phyloP scores from a whole-genome alignment of 2,797 vertebrate genomes.

The Semotilus atromaculatus region DNA sequence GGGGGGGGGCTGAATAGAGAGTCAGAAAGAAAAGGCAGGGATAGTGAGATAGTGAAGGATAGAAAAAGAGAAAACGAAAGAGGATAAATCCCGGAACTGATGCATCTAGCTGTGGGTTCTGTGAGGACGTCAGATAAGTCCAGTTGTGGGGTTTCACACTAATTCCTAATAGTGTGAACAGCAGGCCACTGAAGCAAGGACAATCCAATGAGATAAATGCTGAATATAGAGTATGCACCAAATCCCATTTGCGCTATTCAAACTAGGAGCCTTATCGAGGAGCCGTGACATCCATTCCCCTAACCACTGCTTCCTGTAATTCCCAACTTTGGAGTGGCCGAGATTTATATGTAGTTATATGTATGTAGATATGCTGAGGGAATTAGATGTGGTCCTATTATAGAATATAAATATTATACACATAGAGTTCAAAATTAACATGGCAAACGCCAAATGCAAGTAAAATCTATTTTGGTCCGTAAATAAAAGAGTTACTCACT shows the following conservation, averaged over 20 bases:
- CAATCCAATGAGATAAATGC: slow-evolving; percentile 54
- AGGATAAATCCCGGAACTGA: slow-evolving; percentile 52
- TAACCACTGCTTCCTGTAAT: slow-evolving; percentile 34
- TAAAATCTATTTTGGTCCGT: background rate
- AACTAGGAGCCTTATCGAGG: slow-evolving; percentile 28
- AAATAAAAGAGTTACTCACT: background rate
- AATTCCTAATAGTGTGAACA: slow-evolving; percentile 65
- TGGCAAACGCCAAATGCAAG: background rate
- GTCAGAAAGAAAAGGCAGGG: slow-evolving; percentile 25
- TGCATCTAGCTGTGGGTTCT: slow-evolving; percentile 62
- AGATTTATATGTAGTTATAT: slow-evolving; percentile 32
- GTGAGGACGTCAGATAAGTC: slow-evolving; percentile 74
- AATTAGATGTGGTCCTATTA: slow-evolving; percentile 18
- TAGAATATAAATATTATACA: slow-evolving; percentile 21
- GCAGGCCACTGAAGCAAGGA: slow-evolving; percentile 47
- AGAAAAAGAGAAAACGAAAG: slow-evolving; percentile 55
- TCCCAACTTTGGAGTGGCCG: slow-evolving; percentile 27
- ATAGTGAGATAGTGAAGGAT: slow-evolving; percentile 48
- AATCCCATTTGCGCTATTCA: slow-evolving; percentile 53
- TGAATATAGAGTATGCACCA: slow-evolving; percentile 52
- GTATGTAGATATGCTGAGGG: slow-evolving; percentile 46
- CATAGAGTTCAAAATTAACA: slow-evolving; percentile 6
- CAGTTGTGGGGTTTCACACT: slow-evolving; percentile 68
- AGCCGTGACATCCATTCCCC: slow-evolving; percentile 32
- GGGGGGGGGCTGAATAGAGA: background rate